These are phyloP conservation scores for Colletes gigas DNA, from an alignment of 1,140 invertebrate species.

Conservation along the genomic window DNA sequence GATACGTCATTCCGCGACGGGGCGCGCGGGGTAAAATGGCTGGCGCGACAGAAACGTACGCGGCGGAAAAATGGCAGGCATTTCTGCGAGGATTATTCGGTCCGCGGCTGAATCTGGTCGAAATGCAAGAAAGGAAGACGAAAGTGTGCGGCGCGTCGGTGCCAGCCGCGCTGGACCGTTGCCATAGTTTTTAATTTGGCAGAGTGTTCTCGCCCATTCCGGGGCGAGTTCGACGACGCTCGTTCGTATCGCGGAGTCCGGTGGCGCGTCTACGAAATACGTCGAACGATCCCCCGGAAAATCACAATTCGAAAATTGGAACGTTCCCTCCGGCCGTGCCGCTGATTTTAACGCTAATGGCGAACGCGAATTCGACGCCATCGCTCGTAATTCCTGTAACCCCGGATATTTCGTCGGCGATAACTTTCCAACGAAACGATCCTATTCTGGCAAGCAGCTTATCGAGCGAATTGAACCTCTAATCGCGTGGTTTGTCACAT, in stretches of 20 bases:
- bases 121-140: conserved; percentile 51
- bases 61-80: conserved; percentile 43
- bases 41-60: neutral
- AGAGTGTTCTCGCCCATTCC: conserved; percentile 60
- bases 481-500: no score
- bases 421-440: neutral
- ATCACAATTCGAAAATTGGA: conserved; percentile 24
- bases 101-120: conserved; percentile 27
- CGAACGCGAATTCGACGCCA: neutral
- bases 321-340: neutral
- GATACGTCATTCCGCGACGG: neutral
- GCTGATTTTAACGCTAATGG: conserved; percentile 16
- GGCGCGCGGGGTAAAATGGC: neutral
- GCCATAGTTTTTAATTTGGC: conserved; percentile 67
- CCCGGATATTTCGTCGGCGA: neutral
- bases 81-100: conserved; percentile 52
- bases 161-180: conserved; percentile 50
- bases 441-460: neutral
- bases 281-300: conserved; percentile 17
- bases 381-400: neutral
- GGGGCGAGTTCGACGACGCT: conserved; percentile 25
- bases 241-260: conserved; percentile 29
- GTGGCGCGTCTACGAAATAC: conserved; percentile 7
- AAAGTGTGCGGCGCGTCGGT: conserved; percentile 38
- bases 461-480: no score